A percentile compares a stretch with the other conserved stretches of the same genome.
These are phyloP conservation scores for Micoletzkya japonica DNA, from an alignment of 2,888 invertebrate genomes.

Conservation along the genomic window DNA sequence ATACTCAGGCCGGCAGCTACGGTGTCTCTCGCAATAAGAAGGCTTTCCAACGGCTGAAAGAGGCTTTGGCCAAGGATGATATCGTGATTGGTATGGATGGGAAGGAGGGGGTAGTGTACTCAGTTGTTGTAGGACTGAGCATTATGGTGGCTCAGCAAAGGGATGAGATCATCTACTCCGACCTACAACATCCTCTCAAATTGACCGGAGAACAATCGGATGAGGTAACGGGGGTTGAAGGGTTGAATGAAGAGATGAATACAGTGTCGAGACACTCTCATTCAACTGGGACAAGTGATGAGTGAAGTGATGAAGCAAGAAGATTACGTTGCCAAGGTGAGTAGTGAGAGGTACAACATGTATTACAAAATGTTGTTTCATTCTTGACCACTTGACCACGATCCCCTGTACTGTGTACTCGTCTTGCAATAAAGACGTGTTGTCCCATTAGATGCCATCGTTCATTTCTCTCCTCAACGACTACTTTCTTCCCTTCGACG, in stretches of 20 bases:
- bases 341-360: neutral
- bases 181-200: slow-evolving; percentile 68
- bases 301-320: slow-evolving; percentile 89
- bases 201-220: slow-evolving; percentile 80
- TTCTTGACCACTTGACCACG: neutral
- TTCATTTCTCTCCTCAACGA: slow-evolving; percentile 69
- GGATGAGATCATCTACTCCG: slow-evolving; percentile 83
- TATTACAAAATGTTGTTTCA: neutral
- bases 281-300: slow-evolving; percentile 95
- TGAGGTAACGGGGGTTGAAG: slow-evolving; percentile 66
- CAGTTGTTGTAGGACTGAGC: slow-evolving; percentile 72
- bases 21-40: slow-evolving; percentile 94
- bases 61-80: slow-evolving; percentile 89
- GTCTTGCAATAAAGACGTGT: neutral
- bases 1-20: slow-evolving; percentile 86
- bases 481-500: slow-evolving; percentile 91
- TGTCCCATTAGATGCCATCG: slow-evolving; percentile 32
- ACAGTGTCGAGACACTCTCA: slow-evolving; percentile 95
- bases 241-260: slow-evolving; percentile 25
- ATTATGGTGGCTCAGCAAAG: slow-evolving; percentile 94
- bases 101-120: neutral
- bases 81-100: slow-evolving; percentile 75
- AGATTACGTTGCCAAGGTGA: slow-evolving; percentile 74
- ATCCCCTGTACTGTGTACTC: neutral
- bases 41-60: slow-evolving; percentile 89